These are phyloP conservation scores for Neoascia interrupta DNA, from an alignment of 2,888 invertebrate species.

Conservation along the genomic window DNA sequence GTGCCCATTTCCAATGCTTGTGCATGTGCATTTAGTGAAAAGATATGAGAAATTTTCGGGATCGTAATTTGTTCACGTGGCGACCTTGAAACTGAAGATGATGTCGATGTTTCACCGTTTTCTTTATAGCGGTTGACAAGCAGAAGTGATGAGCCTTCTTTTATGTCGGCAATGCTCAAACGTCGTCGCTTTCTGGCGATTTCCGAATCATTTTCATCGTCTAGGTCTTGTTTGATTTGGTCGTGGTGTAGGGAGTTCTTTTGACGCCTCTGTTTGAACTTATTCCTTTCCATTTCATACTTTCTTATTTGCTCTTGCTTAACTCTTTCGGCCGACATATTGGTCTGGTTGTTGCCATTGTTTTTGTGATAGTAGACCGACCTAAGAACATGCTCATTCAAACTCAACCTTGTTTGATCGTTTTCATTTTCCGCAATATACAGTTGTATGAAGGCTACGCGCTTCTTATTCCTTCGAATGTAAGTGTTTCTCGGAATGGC, in stretches of 20 bases:
- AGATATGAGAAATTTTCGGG: slow-evolving; percentile 75
- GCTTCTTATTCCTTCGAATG: slow-evolving; percentile 72
- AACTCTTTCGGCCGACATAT: background rate
- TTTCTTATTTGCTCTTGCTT: background rate
- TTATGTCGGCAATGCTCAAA: background rate
- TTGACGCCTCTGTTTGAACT: too few relatives aligned
- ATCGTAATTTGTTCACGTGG: slow-evolving; percentile 69
- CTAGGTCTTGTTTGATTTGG: background rate
- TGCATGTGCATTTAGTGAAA: slow-evolving; percentile 72
- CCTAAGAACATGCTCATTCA: slow-evolving; percentile 72
- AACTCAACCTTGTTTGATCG: slow-evolving; percentile 66
- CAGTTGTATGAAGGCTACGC: slow-evolving; percentile 62
- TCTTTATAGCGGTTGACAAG: slow-evolving; percentile 34
- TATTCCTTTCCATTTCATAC: too few relatives aligned
- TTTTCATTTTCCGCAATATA: slow-evolving; percentile 72
- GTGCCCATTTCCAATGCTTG: slow-evolving; percentile 37
- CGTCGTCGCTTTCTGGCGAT: slow-evolving; percentile 9
- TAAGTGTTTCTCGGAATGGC: slow-evolving; percentile 73
- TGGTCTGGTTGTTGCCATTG: background rate
- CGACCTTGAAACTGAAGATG: background rate
- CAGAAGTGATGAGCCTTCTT: slow-evolving; percentile 30
- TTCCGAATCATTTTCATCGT: background rate
- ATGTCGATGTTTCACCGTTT: background rate
- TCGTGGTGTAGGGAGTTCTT: too few relatives aligned
- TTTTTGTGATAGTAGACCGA: slow-evolving; percentile 74